Evolutionary conservation across 2,888 invertebrate genomes (phyloP), one percentile per base, ranked within the genome.

Genomic region (Loripinus fragilis): DNA sequence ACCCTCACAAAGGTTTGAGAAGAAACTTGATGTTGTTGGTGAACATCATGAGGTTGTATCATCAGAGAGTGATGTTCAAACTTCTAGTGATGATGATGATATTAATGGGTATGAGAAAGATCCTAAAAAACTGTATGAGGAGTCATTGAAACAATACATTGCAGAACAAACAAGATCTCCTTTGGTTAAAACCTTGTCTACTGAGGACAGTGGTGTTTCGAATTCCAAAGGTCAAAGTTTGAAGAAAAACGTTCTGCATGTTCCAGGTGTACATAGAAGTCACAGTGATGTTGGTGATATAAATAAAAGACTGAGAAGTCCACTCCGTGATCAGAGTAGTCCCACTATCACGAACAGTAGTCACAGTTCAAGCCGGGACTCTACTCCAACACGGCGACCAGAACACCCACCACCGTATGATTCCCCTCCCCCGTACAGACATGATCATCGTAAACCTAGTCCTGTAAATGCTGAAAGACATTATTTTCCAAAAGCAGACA

Each of bases 81-180:
- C 70, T 25, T 79, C 80, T 23, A 81, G 75, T 55, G 83, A 83
- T 17, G 85, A 83, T 28, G 70, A 77, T 28, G 41, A 33, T 35
- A 38, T 75, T 28, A 82, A 78, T 55, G 38, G 71, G 38, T 73
- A 78, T 0, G 74, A 72, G 15, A 79, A 76, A 45, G 79, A 86
- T 74, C 86, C 91, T 5, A 82, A 83, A 23, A 81, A 85, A 74
- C 72, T 90, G 25, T 91, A 89, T 69, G 91, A 91, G 76, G 86
- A 91, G 70, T 93, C 93, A 0, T 68, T 91, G 69, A 86, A 86
- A 70, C 74, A 76, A 15, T 90, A 77, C 69, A 80, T 79, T 74
- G 85, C 76, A 52, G 85, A 85, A 71, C 86, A 81, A 50, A 70
- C 74, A 42, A 60, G 35, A 71, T 68, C 78, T 78, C 76, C 83